Percentiles rank a stretch among this genome's conserved stretches.
Conservation (phyloP, 2,888 invertebrate species). For the Lepidochrysops patricia region DNA sequence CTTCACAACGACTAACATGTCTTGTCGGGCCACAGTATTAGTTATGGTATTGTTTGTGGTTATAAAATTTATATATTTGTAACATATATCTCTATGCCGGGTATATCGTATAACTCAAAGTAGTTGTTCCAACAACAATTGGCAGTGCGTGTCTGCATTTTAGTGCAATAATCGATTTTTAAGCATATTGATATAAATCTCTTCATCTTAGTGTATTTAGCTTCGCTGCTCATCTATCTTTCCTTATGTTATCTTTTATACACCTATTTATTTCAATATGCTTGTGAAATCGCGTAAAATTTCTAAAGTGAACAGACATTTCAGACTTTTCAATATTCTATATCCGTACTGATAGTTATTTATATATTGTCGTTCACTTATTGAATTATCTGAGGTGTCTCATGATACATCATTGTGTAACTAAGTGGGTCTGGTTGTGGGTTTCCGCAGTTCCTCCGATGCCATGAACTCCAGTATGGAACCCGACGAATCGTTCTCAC, state of each 20-base stretch:
- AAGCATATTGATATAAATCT: constrained; percentile 69
- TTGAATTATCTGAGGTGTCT: constrained; percentile 52
- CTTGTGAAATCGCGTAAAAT: constrained; percentile 55
- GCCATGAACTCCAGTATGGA: constrained; percentile 69
- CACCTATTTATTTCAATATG: constrained; percentile 65
- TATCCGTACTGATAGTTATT: not conserved
- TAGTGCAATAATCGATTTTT: constrained; percentile 67
- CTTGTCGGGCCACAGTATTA: constrained; percentile 67
- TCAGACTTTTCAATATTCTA: constrained; percentile 43
- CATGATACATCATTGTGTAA: constrained; percentile 53
- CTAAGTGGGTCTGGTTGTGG: constrained; percentile 73
- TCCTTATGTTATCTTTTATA: constrained; percentile 18
- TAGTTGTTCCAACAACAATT: constrained; percentile 48
- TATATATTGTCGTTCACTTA: constrained; percentile 21
- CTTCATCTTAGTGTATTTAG: constrained; percentile 9
- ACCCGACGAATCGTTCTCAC: constrained; percentile 68
- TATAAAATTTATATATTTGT: constrained; percentile 61
- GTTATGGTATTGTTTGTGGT: constrained; percentile 71
- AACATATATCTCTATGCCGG: constrained; percentile 64
- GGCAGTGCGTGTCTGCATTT: constrained; percentile 76
- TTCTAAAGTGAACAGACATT: constrained; percentile 51
- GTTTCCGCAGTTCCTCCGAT: constrained; percentile 71
- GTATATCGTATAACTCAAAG: constrained; percentile 41
- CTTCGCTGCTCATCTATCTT: constrained; percentile 13
- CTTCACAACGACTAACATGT: constrained; percentile 74